These are phyloP conservation scores for Himalopsyche tibetana DNA, from an alignment of 2,888 invertebrate genomes.

Conservation along the genomic window DNA sequence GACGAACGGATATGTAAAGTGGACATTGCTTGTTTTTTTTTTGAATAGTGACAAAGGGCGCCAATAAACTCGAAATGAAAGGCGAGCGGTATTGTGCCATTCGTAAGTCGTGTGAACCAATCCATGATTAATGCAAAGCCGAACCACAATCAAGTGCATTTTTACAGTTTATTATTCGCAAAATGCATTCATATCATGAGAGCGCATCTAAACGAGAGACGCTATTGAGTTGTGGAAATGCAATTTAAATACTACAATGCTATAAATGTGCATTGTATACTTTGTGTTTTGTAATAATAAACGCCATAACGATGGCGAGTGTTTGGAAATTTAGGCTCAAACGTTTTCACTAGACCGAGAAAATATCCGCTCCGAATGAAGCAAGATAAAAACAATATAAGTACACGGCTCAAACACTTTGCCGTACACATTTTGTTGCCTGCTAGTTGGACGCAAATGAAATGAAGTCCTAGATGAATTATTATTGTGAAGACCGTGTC, in stretches of 20 bases:
- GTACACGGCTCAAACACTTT: neutral
- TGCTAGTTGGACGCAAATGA: neutral
- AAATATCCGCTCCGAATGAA: slow-evolving; percentile 30
- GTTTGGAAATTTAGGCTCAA: slow-evolving; percentile 32
- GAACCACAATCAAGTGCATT: slow-evolving; percentile 47
- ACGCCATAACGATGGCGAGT: slow-evolving; percentile 14
- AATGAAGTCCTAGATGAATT: neutral
- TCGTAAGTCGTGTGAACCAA: slow-evolving; percentile 61
- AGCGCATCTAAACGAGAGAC: slow-evolving; percentile 56
- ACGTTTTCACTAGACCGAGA: slow-evolving; percentile 17
- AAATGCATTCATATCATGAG: slow-evolving; percentile 52
- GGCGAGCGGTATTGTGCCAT: slow-evolving; percentile 48
- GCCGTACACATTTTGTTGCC: neutral
- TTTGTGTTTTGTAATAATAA: slow-evolving; percentile 50
- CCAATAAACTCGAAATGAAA: slow-evolving; percentile 54
- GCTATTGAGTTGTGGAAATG: slow-evolving; percentile 52
- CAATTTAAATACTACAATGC: slow-evolving; percentile 58
- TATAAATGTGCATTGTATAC: slow-evolving; percentile 53
- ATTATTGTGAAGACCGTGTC: slow-evolving; percentile 16
- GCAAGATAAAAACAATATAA: slow-evolving; percentile 4
- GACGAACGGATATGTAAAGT: slow-evolving; percentile 12
- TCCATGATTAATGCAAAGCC: slow-evolving; percentile 43
- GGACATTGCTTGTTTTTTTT: neutral
- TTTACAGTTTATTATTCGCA: slow-evolving; percentile 47
- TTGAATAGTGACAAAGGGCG: slow-evolving; percentile 17